These are phyloP conservation scores for Bombus cullumanus DNA, from an alignment of 1,140 invertebrate species.

Conservation along the genomic window DNA sequence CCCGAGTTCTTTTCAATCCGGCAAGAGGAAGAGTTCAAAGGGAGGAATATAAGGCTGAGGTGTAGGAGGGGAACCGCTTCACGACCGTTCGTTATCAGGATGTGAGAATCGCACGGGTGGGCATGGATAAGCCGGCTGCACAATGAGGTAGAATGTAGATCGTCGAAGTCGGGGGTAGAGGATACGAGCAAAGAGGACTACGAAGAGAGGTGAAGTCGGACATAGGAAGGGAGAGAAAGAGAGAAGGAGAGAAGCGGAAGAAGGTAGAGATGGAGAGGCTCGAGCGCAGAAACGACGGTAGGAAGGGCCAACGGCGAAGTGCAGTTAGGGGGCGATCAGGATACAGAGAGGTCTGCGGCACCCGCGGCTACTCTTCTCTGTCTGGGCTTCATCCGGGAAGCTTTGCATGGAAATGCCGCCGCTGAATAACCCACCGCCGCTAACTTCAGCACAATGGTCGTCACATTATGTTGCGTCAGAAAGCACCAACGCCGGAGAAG, in stretches of 20 bases:
- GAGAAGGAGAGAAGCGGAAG: slow-evolving; percentile 2
- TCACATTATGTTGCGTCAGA: slow-evolving; percentile 78
- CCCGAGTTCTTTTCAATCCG: slow-evolving; percentile 33
- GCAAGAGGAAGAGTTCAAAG: slow-evolving; percentile 34
- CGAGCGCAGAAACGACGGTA: slow-evolving; percentile 45
- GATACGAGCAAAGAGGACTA: slow-evolving; percentile 42
- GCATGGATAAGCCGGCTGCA: slow-evolving; percentile 68
- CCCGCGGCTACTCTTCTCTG: slow-evolving; percentile 75
- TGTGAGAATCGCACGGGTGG: slow-evolving; percentile 67
- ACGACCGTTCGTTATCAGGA: slow-evolving; percentile 69
- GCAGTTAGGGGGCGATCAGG: slow-evolving; percentile 77
- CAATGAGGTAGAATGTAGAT: slow-evolving; percentile 70
- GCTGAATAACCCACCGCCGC: slow-evolving; percentile 74
- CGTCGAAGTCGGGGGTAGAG: slow-evolving; percentile 26
- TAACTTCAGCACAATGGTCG: slow-evolving; percentile 77
- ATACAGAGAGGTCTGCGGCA: slow-evolving; percentile 72
- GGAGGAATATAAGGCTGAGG: slow-evolving; percentile 47
- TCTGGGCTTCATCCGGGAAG: slow-evolving; percentile 70
- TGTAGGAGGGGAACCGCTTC: slow-evolving; percentile 40
- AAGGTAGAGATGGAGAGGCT: slow-evolving; percentile 11
- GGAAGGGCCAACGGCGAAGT: slow-evolving; percentile 67
- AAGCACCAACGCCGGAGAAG: slow-evolving; percentile 60
- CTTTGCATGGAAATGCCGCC: slow-evolving; percentile 76
- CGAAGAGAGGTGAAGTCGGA: slow-evolving; percentile 25
- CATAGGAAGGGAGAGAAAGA: slow-evolving; percentile 13